Conservation (phyloP, 2,888 invertebrate species). For the Euspilapteryx auroguttella region DNA sequence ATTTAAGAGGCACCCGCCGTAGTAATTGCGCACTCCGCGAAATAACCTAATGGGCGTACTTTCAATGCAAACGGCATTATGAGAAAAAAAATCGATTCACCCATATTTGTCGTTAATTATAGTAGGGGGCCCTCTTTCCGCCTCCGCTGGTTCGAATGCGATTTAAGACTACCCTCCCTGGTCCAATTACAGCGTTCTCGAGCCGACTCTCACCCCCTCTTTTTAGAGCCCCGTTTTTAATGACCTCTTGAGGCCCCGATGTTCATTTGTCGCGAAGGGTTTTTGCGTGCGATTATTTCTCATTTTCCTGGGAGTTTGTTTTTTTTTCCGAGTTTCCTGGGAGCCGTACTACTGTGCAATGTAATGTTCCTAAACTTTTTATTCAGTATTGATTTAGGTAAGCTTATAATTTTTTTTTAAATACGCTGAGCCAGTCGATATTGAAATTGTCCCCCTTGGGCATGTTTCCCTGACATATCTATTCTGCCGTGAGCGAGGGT, state of each 20-base stretch:
- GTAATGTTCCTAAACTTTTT: too few relatives aligned
- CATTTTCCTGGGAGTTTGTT: constrained; percentile 19
- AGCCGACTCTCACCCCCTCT: constrained; percentile 39
- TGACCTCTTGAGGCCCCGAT: constrained; percentile 57
- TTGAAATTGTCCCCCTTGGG: constrained; percentile 47
- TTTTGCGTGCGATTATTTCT: constrained; percentile 51
- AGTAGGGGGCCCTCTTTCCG: constrained; percentile 57
- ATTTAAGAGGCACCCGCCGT: constrained; percentile 34
- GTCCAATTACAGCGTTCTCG: constrained; percentile 57
- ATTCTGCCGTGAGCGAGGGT: constrained; percentile 16
- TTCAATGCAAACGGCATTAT: constrained; percentile 12
- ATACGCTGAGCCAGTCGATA: constrained; percentile 18
- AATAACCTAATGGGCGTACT: constrained; percentile 37
- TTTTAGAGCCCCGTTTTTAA: constrained; percentile 59
- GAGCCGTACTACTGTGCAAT: not conserved
- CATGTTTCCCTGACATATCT: constrained; percentile 17
- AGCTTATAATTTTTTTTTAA: not conserved
- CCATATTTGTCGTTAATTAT: constrained; percentile 62
- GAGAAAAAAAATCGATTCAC: constrained; percentile 50
- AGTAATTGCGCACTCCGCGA: constrained; percentile 42
- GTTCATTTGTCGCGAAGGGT: constrained; percentile 57
- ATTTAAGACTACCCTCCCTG: constrained; percentile 52
- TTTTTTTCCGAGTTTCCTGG: constrained; percentile 17
- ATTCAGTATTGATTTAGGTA: too few relatives aligned
- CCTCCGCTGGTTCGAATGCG: constrained; percentile 52